phyloP scores from a whole-genome alignment of 2,888 invertebrate genomes.

The Eristalis arbustorum region DNA sequence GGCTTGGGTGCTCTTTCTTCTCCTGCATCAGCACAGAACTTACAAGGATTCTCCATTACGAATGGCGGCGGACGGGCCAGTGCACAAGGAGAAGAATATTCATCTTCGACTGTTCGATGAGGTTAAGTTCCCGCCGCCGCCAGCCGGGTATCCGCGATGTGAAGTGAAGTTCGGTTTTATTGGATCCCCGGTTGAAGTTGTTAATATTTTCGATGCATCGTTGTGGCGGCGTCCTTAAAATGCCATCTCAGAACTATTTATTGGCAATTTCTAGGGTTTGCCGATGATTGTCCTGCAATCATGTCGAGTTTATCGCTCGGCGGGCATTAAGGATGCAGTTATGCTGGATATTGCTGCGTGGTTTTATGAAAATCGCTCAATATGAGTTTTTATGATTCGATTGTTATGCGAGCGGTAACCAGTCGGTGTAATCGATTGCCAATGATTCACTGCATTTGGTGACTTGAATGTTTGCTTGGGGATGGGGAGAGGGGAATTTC shows the following conservation, averaged over 20 bases:
- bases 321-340: conserved; percentile 38
- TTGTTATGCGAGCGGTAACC: neutral
- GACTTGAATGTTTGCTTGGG: too few species aligned
- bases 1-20: neutral
- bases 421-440: neutral
- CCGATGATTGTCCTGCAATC: conserved; percentile 44
- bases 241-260: conserved; percentile 49
- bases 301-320: conserved; percentile 36
- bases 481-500: too few species aligned
- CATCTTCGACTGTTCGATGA: neutral
- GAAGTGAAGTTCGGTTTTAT: neutral
- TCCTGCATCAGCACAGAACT: neutral
- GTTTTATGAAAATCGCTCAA: conserved; percentile 23
- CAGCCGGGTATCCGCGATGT: neutral
- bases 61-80: neutral
- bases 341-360: conserved; percentile 18
- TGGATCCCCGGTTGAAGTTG: conserved; percentile 30
- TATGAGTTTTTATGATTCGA: neutral
- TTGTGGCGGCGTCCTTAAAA: conserved; percentile 51
- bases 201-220: conserved; percentile 58
- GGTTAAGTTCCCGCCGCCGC: neutral
- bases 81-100: neutral
- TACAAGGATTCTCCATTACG: neutral
- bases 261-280: conserved; percentile 58
- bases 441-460: neutral